A percentile compares a stretch with the other conserved stretches of the same genome.
Conservation (phyloP, 2,888 invertebrate genomes). For the Hoplodrina blanda region DNA sequence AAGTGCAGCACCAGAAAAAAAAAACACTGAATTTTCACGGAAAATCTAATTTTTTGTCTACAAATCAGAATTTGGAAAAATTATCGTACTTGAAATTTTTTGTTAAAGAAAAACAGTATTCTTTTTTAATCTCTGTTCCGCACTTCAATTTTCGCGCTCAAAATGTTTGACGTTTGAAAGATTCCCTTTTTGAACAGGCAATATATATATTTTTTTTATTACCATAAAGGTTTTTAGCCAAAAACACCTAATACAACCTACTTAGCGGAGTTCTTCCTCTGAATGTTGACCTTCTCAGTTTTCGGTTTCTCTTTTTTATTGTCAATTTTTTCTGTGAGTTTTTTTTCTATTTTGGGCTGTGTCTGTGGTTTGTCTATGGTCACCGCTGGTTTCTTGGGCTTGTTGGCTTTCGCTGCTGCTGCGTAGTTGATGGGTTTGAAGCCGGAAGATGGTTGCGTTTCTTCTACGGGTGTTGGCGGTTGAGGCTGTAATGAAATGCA, state of each 20-base stretch:
- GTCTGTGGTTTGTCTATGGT: constrained; percentile 66
- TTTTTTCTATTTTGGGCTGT: constrained; percentile 62
- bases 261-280: constrained; percentile 84
- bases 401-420: constrained; percentile 86
- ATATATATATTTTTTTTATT: constrained; percentile 42
- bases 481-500: constrained; percentile 57
- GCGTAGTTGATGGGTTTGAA: constrained; percentile 87
- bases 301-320: constrained; percentile 66
- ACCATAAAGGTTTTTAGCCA: constrained; percentile 52
- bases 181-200: constrained; percentile 54
- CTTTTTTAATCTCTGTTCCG: not conserved
- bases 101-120: not conserved
- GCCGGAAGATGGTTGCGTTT: constrained; percentile 61
- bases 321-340: constrained; percentile 59
- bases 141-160: not conserved
- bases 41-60: no score
- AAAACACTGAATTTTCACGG: not conserved
- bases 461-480: constrained; percentile 66
- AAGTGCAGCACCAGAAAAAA: not conserved
- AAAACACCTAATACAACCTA: constrained; percentile 64
- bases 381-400: constrained; percentile 83
- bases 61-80: no score
- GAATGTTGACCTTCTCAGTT: constrained; percentile 61
- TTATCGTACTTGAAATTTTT: not conserved
- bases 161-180: not conserved